Conservation (phyloP, 1,140 invertebrate genomes). For the Lucilia sericata region DNA sequence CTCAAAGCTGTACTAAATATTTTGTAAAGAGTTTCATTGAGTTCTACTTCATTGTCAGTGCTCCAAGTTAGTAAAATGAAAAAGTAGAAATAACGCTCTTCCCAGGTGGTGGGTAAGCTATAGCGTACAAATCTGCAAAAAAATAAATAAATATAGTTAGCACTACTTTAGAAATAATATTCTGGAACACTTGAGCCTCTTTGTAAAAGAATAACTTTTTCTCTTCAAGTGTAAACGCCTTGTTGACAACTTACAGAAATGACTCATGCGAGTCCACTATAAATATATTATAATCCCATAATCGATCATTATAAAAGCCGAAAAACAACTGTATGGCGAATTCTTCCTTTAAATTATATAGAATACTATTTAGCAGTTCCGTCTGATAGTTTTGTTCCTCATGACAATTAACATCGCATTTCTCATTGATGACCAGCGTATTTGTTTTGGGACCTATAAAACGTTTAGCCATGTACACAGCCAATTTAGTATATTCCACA, state of each 20-base stretch:
- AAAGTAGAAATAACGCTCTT: constrained; percentile 45
- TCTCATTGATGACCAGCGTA: constrained; percentile 44
- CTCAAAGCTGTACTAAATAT: constrained; percentile 32
- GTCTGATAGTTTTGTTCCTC: constrained; percentile 36
- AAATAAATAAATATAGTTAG: no score
- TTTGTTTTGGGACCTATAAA: constrained; percentile 42
- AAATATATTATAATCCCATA: constrained; percentile 48
- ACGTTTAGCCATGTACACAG: constrained; percentile 33
- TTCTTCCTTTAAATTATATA: constrained; percentile 16
- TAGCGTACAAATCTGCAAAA: constrained; percentile 14
- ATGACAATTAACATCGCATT: background rate
- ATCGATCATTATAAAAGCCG: constrained; percentile 29
- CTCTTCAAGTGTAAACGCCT: no score
- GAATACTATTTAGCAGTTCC: constrained; percentile 17
- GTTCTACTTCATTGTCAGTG: background rate
- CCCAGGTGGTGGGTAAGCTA: constrained; percentile 16
- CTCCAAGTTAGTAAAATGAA: constrained; percentile 46
- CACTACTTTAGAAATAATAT: background rate
- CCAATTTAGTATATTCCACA: constrained; percentile 15
- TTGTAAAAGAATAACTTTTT: no score
- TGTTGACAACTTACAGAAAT: constrained; percentile 25
- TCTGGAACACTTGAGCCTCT: no score
- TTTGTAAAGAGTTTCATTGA: background rate
- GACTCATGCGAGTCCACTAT: constrained; percentile 28
- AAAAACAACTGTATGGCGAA: constrained; percentile 41